Evolutionary conservation across 2,888 invertebrate genomes (phyloP).

Genomic region (Yponomeuta sedellus): DNA sequence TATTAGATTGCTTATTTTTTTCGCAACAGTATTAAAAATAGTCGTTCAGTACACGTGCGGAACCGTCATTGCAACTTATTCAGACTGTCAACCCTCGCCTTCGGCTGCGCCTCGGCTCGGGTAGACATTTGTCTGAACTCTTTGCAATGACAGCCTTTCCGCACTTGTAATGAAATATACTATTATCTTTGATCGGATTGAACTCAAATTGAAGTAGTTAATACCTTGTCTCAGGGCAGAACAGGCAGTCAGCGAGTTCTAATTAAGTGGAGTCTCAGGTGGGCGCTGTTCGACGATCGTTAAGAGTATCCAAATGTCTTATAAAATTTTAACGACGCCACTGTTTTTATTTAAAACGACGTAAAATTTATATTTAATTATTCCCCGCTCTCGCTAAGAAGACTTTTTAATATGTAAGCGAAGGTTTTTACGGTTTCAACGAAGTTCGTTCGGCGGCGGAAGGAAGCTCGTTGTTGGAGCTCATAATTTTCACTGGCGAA

Average conservation of each 20-base stretch:
- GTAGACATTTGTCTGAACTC: no score
- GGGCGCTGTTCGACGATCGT: not conserved
- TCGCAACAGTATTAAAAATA: no score
- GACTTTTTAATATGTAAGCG: slow-evolving; percentile 1
- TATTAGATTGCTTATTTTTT: no score
- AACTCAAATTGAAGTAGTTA: not conserved
- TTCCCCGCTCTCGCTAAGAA: not conserved
- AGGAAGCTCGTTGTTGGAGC: slow-evolving; percentile 22
- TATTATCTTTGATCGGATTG: not conserved
- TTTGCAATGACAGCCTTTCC: no score
- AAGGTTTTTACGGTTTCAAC: slow-evolving; percentile 2
- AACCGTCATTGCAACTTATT: no score
- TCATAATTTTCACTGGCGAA: slow-evolving; percentile 18
- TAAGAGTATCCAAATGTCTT: not conserved
- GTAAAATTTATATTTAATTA: not conserved
- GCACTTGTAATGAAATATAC: no score
- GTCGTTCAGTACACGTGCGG: no score
- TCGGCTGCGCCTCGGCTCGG: no score
- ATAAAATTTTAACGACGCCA: not conserved
- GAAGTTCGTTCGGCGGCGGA: slow-evolving; percentile 17
- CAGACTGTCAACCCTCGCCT: no score
- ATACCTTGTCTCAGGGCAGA: not conserved
- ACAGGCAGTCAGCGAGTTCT: not conserved
- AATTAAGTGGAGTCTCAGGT: not conserved
- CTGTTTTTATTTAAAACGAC: not conserved